Evolutionary conservation across 2,888 invertebrate species (phyloP), one percentile per base, ranked within the genome.

Genomic region (Torymus auratus): DNA sequence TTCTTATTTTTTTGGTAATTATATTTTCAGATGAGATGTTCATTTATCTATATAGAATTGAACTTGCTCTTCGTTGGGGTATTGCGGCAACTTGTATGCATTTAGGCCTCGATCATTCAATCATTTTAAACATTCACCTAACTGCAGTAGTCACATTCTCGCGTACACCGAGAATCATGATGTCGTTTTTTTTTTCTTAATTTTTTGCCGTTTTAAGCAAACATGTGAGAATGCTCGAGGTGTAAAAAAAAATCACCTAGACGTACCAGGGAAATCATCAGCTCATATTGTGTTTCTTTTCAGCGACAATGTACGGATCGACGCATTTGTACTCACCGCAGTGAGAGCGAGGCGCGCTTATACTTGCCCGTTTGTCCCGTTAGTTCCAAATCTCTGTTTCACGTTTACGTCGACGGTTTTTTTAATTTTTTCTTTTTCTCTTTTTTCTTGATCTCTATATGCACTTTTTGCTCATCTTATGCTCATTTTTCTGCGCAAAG

Each of bases 251-350:
- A 15, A 67, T 14, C n/a, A 64, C 23, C 28, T 7, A 55, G 53
- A 55, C 41, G 41, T 41, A 41, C 41, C 23, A 69, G 70, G 23
- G 15, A 62, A 67, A 56, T 86, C 85, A 84, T 82, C 68, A 52
- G 80, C 80, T 87, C 86, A 86, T 85, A 81, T 71, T 86, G 78
- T 88, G 84, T 89, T 89, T 90, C 84, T 90, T 82, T 91, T 89
- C 90, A 90, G 90, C 86, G 81, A 86, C 87, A 84, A 87, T 89
- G 85, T 88, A 88, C 84, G 90, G 89, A 85, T 87, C 89, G 79
- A 86, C 87, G 85, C 88, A 89, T 88, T 86, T 88, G 88, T 89
- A 89, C 84, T 88, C 87, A 83, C 85, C 73, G 60, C 88, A 87
- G 86, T 89, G 86, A 87, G 85, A 88, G 85, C 87, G 86, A 86